These are phyloP conservation scores for Platyrinchus mystaceus DNA, from an alignment of 2,797 vertebrate species.

Conservation along the genomic window DNA sequence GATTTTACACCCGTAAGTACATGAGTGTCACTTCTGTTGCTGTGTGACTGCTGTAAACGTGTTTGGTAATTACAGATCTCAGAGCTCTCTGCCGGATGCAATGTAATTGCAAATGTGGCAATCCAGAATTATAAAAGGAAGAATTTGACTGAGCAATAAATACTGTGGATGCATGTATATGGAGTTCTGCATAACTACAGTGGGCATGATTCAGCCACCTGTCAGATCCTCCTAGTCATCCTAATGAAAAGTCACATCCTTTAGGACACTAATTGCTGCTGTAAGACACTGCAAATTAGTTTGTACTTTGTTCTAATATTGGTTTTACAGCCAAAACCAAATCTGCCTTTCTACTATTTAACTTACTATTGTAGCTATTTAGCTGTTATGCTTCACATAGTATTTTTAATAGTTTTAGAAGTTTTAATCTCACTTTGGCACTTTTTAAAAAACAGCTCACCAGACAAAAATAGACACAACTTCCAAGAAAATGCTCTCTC, in stretches of 20 bases:
- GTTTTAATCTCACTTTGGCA: not conserved
- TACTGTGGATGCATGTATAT: not conserved
- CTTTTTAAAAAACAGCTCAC: not conserved
- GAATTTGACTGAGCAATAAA: conserved; percentile 43
- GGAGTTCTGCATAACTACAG: conserved; percentile 8
- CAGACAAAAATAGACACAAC: not conserved
- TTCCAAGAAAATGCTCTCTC: not conserved
- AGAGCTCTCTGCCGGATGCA: conserved; percentile 28
- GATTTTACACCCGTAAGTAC: not conserved
- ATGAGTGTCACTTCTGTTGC: not conserved
- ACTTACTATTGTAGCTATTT: not conserved
- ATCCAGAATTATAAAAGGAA: conserved; percentile 48
- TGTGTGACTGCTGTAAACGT: not conserved
- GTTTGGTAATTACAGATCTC: conserved; percentile 34
- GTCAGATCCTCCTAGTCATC: conserved; percentile 52
- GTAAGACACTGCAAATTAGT: not conserved
- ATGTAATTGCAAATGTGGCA: conserved; percentile 49
- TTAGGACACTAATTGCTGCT: conserved; percentile 24
- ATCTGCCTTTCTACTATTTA: conserved; percentile 11
- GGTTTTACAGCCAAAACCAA: conserved; percentile 19
- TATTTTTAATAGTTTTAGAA: not conserved
- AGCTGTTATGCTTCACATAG: not conserved
- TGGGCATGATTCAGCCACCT: conserved; percentile 39
- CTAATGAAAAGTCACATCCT: conserved; percentile 55
- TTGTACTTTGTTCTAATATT: conserved; percentile 13